These are phyloP conservation scores for Emydoidea blandingii DNA, from an alignment of 2,797 vertebrate species.

Conservation along the genomic window DNA sequence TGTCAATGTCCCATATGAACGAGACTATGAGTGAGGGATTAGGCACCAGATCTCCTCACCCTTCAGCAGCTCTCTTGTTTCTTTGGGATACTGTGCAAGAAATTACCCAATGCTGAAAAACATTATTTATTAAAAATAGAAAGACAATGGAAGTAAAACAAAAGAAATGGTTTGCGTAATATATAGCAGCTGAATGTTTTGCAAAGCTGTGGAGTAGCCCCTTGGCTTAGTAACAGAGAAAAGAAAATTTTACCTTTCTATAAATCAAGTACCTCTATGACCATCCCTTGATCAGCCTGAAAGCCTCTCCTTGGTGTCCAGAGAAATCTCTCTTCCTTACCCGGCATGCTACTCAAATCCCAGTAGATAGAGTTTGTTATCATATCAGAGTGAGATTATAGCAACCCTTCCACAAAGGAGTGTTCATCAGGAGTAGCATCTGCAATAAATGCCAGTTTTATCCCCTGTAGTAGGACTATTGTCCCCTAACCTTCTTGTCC, in stretches of 20 bases:
- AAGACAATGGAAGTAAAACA: not conserved
- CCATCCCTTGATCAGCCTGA: not conserved
- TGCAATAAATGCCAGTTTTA: not conserved
- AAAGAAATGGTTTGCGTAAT: not conserved
- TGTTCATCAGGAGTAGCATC: not conserved
- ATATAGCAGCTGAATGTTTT: rapidly evolving
- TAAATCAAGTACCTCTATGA: not conserved
- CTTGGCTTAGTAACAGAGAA: not conserved
- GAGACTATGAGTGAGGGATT: not conserved
- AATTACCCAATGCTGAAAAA: not conserved
- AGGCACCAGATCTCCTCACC: not conserved
- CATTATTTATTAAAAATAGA: not conserved
- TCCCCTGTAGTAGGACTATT: not conserved
- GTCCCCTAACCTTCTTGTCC: not conserved
- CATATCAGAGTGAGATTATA: not conserved
- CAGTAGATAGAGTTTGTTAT: not conserved
- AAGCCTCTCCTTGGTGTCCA: not conserved
- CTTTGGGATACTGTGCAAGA: not conserved
- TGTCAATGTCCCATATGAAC: not conserved
- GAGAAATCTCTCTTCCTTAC: not conserved
- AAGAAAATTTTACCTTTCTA: not conserved
- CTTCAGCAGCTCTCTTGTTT: not conserved
- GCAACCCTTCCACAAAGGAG: not conserved
- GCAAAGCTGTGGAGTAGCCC: not conserved
- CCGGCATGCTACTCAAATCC: not conserved